A percentile compares a stretch with the other conserved stretches of the same genome.
These are phyloP conservation scores for Ostrea edulis DNA, from an alignment of 1,140 invertebrate genomes.

Conservation along the genomic window DNA sequence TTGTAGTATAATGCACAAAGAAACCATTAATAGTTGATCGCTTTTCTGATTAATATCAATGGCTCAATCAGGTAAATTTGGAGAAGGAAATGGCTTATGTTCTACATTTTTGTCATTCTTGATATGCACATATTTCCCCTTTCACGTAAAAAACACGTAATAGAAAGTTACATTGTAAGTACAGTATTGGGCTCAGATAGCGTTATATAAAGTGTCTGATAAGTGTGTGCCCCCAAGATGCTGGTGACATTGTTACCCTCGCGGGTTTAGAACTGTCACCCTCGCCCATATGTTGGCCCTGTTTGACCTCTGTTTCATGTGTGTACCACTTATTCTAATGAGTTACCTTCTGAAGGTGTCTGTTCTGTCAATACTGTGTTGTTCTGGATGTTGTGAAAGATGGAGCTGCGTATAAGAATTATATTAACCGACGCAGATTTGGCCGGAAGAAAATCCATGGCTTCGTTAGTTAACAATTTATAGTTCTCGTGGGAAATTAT, in stretches of 20 bases:
- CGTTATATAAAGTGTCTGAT: constrained; percentile 9
- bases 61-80: neutral
- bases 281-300: constrained; percentile 20
- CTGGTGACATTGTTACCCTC: neutral
- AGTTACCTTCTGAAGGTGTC: neutral
- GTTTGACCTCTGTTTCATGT: constrained; percentile 4
- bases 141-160: neutral
- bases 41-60: constrained; percentile 6
- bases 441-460: neutral
- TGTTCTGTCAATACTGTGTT: neutral
- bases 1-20: neutral
- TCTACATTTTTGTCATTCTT: constrained; percentile 28
- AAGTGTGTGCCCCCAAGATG: neutral
- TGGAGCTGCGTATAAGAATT: neutral
- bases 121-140: neutral
- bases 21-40: neutral
- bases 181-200: neutral
- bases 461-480: neutral
- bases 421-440: neutral
- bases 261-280: constrained; percentile 21
- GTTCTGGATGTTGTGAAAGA: neutral
- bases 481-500: constrained; percentile 16
- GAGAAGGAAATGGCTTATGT: neutral
- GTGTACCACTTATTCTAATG: neutral
- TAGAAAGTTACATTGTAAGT: neutral